Evolutionary conservation across 1,140 invertebrate genomes (phyloP).

Genomic region (Formica exsecta): DNA sequence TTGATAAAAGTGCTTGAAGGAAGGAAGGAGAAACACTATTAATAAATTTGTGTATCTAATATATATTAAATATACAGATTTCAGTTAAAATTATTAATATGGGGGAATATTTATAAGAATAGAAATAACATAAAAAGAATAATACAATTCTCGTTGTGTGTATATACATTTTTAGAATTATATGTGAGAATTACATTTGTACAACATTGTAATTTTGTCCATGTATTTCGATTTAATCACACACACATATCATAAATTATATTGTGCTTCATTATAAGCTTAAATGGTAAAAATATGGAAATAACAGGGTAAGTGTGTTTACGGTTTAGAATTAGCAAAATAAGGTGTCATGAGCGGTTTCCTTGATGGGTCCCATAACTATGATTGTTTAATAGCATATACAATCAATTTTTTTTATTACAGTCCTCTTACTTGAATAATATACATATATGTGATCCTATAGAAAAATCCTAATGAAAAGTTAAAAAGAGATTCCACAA

Average conservation of each 20-base stretch:
- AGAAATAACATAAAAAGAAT: constrained; percentile 3
- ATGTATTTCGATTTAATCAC: constrained; percentile 29
- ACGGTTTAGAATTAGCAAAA: constrained; percentile 64
- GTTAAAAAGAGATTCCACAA: constrained; percentile 74
- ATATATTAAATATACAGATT: constrained; percentile 19
- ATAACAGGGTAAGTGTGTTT: constrained; percentile 71
- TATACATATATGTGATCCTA: constrained; percentile 32
- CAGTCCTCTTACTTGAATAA: constrained; percentile 44
- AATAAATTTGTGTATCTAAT: constrained; percentile 19
- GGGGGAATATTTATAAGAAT: background rate
- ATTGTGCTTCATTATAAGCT: constrained; percentile 40
- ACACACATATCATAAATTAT: constrained; percentile 13
- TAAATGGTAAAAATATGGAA: constrained; percentile 33
- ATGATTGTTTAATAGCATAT: constrained; percentile 60
- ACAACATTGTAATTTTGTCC: background rate
- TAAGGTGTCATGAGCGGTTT: constrained; percentile 62
- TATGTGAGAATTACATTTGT: constrained; percentile 21
- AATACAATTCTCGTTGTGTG: background rate
- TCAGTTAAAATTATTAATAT: background rate
- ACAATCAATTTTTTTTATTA: constrained; percentile 50
- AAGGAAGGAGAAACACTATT: background rate
- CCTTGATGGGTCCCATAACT: constrained; percentile 28
- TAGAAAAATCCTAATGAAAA: constrained; percentile 49
- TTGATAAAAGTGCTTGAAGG: background rate
- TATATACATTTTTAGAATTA: background rate